Evolutionary conservation across 2,888 invertebrate genomes (phyloP), one percentile per base, ranked within the genome.

Genomic region (Phengaris arion): DNA sequence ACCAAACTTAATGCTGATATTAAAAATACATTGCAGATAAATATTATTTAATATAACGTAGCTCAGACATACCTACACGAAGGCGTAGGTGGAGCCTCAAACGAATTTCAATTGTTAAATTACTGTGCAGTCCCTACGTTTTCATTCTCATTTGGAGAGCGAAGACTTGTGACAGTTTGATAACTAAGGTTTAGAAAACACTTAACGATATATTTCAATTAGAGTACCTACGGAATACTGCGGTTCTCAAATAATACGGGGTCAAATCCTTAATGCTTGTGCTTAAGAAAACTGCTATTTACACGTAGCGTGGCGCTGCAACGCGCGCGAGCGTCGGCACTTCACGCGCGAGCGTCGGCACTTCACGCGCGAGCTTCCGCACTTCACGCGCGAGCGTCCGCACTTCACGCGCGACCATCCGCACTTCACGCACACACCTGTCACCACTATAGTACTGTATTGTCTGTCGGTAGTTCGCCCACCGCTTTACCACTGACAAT

Each of bases 401-500:
- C 64, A 35, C 64, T 15, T 12, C 64, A 64, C 64, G 85, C 55
- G 55, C 64, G 64, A 64, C 6, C 35, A 35, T 64, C 35, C 64
- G 35, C 64, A 35, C 64, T 15, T 12, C 64, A 64, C 64, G 15
- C 64, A 64, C 75, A 74, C 54, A 78, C 78, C 8, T 77, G 64
- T 68, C 76, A 77, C 76, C 76, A 76, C 75, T 77, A 75, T 51
- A 72, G 48, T 57, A 46, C 69, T 45, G 69, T 51, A 68, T 46
- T 68, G 74, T 68, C 54, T 35, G 22, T 76, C 77, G 81, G 79
- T 76, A 76, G 78, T 75, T 79, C 83, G 87, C 88, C 89, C 91
- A 83, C 81, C 85, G 90, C 92, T 89, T 90, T 87, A 93, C 88
- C 92, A 84, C 83, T 89, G 90, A 90, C 93, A 90, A 89, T 91